Conservation (phyloP, 2,797 vertebrate genomes). For the Coccyzus lansbergi region DNA sequence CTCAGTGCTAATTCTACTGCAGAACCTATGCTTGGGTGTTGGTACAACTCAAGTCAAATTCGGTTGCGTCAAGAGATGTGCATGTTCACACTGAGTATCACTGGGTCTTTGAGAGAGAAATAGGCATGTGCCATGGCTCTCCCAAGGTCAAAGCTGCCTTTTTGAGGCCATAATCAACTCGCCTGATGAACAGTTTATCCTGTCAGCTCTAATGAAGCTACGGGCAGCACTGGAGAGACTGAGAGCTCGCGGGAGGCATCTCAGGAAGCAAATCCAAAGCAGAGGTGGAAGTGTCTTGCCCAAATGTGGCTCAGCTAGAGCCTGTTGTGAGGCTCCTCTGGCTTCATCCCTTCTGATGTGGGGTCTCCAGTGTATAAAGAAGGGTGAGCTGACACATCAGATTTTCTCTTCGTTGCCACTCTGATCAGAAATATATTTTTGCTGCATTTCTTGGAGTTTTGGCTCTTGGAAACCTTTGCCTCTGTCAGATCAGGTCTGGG, state of each 20-base stretch:
- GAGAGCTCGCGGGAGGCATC: background rate
- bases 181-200: background rate
- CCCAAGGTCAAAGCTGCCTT: background rate
- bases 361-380: background rate
- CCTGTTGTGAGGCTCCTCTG: background rate
- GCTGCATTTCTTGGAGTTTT: background rate
- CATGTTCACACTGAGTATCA: background rate
- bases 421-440: background rate
- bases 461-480: background rate
- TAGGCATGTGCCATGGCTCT: background rate
- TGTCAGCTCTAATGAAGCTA: background rate
- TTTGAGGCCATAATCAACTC: background rate
- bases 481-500: background rate
- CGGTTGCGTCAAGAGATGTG: background rate
- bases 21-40: background rate
- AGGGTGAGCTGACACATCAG: background rate
- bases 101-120: background rate
- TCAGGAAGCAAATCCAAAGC: background rate
- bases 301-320: rapidly evolving
- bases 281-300: background rate
- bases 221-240: background rate
- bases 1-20: background rate
- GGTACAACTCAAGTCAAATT: background rate
- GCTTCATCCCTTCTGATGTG: background rate
- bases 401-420: background rate